A percentile compares a stretch with the other conserved stretches of the same genome.
These are phyloP conservation scores for Toxotes lorentzi DNA, from an alignment of 2,797 vertebrate genomes.

Conservation along the genomic window DNA sequence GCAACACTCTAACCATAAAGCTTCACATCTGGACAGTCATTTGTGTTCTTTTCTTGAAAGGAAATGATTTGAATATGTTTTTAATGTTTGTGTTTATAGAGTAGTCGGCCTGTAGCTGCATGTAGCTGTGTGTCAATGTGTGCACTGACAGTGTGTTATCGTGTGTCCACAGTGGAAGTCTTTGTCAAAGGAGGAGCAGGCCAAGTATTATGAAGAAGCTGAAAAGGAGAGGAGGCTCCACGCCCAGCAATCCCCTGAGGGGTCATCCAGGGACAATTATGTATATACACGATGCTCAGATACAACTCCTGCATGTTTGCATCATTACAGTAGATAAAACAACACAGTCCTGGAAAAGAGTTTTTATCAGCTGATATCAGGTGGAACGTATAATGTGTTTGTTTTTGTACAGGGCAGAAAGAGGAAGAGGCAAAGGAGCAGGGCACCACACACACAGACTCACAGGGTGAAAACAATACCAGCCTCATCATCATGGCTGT, in stretches of 20 bases:
- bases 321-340: background rate
- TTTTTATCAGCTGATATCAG: background rate
- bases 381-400: background rate
- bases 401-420: background rate
- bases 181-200: background rate
- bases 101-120: background rate
- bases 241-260: background rate
- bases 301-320: background rate
- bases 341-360: background rate
- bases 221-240: background rate
- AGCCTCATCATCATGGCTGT: too few species aligned
- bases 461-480: too few species aligned
- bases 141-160: background rate
- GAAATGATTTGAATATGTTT: background rate
- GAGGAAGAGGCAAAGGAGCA: too few species aligned
- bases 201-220: background rate
- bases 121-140: background rate
- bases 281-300: background rate
- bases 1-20: background rate
- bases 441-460: too few species aligned
- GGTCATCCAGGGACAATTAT: background rate
- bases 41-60: background rate
- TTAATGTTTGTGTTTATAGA: background rate
- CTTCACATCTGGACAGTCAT: background rate
- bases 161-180: constrained; percentile 8